Evolutionary conservation across 2,113 vertebrate species (phyloP).

Genomic region (Thunnus thynnus): DNA sequence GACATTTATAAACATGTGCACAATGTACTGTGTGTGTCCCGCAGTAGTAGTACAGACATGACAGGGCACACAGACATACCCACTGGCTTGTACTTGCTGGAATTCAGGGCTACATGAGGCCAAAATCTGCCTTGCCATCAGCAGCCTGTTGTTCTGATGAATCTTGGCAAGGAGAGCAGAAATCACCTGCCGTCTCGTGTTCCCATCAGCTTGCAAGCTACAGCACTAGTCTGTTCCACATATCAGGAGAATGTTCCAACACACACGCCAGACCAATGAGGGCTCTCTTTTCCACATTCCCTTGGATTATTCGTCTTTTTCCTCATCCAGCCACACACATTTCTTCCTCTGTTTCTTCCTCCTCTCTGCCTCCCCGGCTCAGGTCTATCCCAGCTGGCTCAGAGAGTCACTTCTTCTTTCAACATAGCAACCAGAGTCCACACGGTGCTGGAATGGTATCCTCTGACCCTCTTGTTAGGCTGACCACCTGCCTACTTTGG

Average conservation of each 20-base stretch:
- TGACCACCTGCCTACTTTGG: not conserved
- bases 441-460: not conserved
- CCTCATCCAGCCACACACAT: slow-evolving; percentile 27
- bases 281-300: slow-evolving; percentile 72
- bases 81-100: slow-evolving; percentile 39
- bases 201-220: slow-evolving; percentile 66
- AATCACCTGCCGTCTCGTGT: slow-evolving; percentile 80
- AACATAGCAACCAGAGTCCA: slow-evolving; percentile 10
- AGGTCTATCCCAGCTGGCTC: slow-evolving; percentile 45
- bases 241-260: slow-evolving; percentile 79
- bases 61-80: slow-evolving; percentile 34
- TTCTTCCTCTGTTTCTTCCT: slow-evolving; percentile 26
- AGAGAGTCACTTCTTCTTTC: slow-evolving; percentile 10
- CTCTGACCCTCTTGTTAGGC: not conserved
- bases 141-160: slow-evolving; percentile 71
- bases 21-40: not conserved
- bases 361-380: slow-evolving; percentile 5
- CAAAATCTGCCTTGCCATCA: slow-evolving; percentile 57
- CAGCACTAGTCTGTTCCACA: slow-evolving; percentile 70
- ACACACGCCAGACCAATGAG: slow-evolving; percentile 72
- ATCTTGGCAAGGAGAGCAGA: slow-evolving; percentile 66
- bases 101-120: slow-evolving; percentile 50
- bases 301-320: slow-evolving; percentile 66
- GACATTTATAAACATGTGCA: not conserved
- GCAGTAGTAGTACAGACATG: slow-evolving; percentile 10